phyloP scores from a whole-genome alignment of 2,113 vertebrate species.

The Tonatia bakeri region DNA sequence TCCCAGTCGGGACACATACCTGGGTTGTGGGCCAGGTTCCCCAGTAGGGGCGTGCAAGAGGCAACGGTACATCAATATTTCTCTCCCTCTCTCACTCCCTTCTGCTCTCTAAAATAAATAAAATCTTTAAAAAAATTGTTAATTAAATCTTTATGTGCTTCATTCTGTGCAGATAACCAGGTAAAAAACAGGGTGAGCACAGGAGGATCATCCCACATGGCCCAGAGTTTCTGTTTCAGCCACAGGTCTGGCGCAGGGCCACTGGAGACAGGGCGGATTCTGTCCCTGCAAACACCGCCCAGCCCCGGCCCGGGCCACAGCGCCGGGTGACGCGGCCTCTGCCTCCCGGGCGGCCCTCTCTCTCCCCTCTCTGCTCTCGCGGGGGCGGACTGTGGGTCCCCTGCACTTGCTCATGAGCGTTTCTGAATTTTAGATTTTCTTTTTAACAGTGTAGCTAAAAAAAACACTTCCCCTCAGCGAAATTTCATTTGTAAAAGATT shows the following conservation, averaged over 20 bases:
- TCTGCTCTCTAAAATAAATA: too few relatives aligned
- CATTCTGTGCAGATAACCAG: neutral
- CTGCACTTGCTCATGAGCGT: neutral
- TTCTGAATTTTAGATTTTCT: neutral
- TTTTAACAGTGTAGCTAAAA: neutral
- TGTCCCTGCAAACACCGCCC: fast-evolving
- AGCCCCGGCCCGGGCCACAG: neutral
- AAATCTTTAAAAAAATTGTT: too few relatives aligned
- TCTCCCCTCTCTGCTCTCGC: neutral
- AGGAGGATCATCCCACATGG: neutral
- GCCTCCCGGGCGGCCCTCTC: too few relatives aligned
- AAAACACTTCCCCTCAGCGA: neutral
- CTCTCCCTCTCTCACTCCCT: too few relatives aligned
- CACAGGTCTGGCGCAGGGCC: neutral
- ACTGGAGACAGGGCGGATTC: too few relatives aligned
- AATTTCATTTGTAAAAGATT: neutral
- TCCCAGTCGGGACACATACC: too few relatives aligned
- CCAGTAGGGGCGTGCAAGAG: too few relatives aligned
- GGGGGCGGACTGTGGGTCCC: neutral
- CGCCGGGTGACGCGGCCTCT: fast-evolving
- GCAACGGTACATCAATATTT: too few relatives aligned
- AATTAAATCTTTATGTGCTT: neutral
- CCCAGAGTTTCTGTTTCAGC: neutral
- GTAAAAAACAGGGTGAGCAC: neutral
- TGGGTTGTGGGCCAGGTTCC: too few relatives aligned